Base-by-base conservation (phyloP, 2,888 invertebrate species). In the Rhabditoides inermis region DNA sequence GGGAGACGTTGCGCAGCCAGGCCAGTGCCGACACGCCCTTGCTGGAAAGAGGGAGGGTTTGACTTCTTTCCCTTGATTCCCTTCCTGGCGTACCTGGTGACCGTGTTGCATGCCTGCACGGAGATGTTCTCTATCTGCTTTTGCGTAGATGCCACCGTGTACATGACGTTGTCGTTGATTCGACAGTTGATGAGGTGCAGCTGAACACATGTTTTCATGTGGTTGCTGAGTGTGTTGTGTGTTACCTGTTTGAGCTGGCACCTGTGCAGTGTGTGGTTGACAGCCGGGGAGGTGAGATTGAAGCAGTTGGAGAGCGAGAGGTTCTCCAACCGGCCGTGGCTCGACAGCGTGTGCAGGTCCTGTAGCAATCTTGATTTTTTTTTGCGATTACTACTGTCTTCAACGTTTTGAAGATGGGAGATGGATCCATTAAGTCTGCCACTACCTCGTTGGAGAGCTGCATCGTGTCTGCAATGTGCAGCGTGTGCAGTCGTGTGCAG, bases 161-260 rank as follows among this genome's bases (percentile, higher is more conserved):
- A 53, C 55, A 61, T 54, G 48, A 56, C 53, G 36, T 58, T 58
- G 44, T 61, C 61, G 20, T 44, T 53, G 32, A 61, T 48, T n/a
- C 28, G 42, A 46, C 61, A 57, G 42, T 36, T 40, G 40, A 48
- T 53, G 36, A 61, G 37, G n/a, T 42, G 35, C 18, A 61, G 49
- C 61, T 61, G 49, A 45, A 53, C 15, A 15, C 5, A 32, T 45
- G 15, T 5, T 15, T 45, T 26, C n/a, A 12, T n/a, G 22, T 28
- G 5, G 27, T 3, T 35, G n/a, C 10, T 4, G 12, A 15, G 18
- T 23, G 7, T 37, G 7, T 20, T 3, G 15, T 12, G 5, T 4
- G 32, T 44, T 44, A 61, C 56, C 50, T 58, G 46, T 26, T 53
- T 47, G 22, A 57, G 49, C 49, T 61, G 61, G 15, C 51, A 61